phyloP scores from a whole-genome alignment of 2,113 vertebrate genomes.

The Misgurnus mizolepis region DNA sequence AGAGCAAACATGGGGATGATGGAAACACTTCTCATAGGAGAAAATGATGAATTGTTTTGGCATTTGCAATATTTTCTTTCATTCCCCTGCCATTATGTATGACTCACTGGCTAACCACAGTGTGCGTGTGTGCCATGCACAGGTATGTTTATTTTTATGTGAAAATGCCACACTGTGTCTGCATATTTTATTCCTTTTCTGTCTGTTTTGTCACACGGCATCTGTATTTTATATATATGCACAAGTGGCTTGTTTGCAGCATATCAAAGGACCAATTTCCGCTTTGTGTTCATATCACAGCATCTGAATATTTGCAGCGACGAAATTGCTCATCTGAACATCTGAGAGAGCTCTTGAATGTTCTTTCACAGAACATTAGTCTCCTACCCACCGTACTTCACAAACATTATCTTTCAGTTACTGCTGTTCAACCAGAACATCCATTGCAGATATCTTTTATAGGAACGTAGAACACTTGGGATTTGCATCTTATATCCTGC shows the following conservation, averaged over 20 bases:
- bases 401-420: conserved; percentile 18
- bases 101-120: conserved; percentile 21
- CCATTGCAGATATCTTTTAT: not conserved
- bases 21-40: not conserved
- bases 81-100: conserved; percentile 14
- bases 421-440: not conserved
- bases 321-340: conserved; percentile 18
- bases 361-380: conserved; percentile 33
- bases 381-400: conserved; percentile 7
- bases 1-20: conserved; percentile 17
- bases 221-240: not conserved
- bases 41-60: conserved; percentile 11
- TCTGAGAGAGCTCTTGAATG: conserved; percentile 26
- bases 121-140: conserved; percentile 14
- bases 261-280: conserved; percentile 29
- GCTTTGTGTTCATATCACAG: conserved; percentile 2
- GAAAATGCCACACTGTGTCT: conserved; percentile 7
- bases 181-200: not conserved
- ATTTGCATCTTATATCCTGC: not conserved
- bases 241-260: conserved; percentile 18
- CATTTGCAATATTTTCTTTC: not conserved
- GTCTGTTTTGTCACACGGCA: not conserved
- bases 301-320: conserved; percentile 5
- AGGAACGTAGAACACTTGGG: too few species aligned
- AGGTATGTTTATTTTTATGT: not conserved